Evolutionary conservation across 2,113 vertebrate genomes (phyloP), one percentile per base, ranked within the genome.

Genomic region (Thalassoma bifasciatum): DNA sequence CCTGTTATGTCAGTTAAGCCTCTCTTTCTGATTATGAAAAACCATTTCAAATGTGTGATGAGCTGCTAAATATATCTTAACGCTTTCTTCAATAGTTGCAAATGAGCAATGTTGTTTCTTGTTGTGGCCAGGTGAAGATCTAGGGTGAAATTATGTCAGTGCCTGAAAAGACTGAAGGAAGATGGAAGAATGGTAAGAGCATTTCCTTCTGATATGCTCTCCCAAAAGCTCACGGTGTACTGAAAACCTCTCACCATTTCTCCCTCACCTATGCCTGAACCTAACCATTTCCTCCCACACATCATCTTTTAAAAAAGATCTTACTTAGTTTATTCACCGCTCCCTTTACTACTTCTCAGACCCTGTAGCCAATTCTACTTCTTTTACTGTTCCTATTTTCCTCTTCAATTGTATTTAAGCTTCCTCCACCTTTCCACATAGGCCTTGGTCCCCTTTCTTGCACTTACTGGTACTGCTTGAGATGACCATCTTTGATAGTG

Each of bases 221-320:
- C 19, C 7, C 13, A 59, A 42, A 65, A 53, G 37, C 14, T 40
- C 24, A 61, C 16, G 23, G 38, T 58, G 38, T 12, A 65, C 23
- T 63, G 16, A 34, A 52, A 67, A 71, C 30, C 37, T 38, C 42
- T 71, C 22, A 47, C 23, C 16, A 19, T 53, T 19, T 38, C 63
- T 63, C 17, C 5, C 34, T 21, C 61, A 67, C 52, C 44, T 69
- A 24, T 38, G 19, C 30, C 21, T 58, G 21, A 60, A 68, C 26
- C 17, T 19, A 53, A 23, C 22, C 23, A 21, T 37, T 16, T 65
- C 46, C 44, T 40, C 34, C 19, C 34, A 63, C 74, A 62, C 8
- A 56, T 34, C 36, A 13, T 40, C 9, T 40, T 46, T 49, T 56
- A 3, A 17, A 54, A 50, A 44, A 49, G 8, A 14, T 13, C 30